These are phyloP conservation scores for Holothuria glaberrima DNA, from an alignment of 35 echinoderm and acorn worm genomes.

Conservation along the genomic window DNA sequence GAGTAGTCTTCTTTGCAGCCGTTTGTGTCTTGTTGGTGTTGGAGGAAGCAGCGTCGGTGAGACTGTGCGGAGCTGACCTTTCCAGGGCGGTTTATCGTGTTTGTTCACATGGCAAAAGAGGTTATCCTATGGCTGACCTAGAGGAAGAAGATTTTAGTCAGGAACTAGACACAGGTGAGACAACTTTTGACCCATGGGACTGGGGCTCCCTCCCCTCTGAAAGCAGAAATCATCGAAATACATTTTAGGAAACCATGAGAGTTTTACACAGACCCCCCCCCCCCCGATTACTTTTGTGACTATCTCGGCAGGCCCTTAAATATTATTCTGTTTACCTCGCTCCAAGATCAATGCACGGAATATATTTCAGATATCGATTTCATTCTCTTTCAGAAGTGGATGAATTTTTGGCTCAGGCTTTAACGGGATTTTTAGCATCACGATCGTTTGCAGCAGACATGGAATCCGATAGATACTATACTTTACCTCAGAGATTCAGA, in stretches of 20 bases:
- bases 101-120: constrained; percentile 37
- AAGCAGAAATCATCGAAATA: too few relatives aligned
- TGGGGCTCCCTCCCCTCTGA: neutral
- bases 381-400: neutral
- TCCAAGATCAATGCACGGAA: too few relatives aligned
- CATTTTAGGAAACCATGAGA: too few relatives aligned
- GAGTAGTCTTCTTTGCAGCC: neutral
- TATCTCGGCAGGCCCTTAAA: too few relatives aligned
- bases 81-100: constrained; percentile 19
- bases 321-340: too few relatives aligned
- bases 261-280: too few relatives aligned
- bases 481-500: neutral
- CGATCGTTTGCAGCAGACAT: neutral
- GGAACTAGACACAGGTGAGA: constrained; percentile 17
- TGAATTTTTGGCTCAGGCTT: constrained; percentile 13
- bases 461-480: neutral
- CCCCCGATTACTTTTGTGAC: too few relatives aligned
- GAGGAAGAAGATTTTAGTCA: constrained; percentile 15
- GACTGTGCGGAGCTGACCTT: constrained; percentile 13
- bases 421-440: constrained; percentile 2
- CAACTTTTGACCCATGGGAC: neutral
- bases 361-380: too few relatives aligned
- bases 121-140: neutral
- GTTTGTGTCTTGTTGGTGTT: constrained; percentile 21
- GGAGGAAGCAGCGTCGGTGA: neutral